phyloP scores from a whole-genome alignment of 2,113 vertebrate species.

The Callorhinus ursinus region DNA sequence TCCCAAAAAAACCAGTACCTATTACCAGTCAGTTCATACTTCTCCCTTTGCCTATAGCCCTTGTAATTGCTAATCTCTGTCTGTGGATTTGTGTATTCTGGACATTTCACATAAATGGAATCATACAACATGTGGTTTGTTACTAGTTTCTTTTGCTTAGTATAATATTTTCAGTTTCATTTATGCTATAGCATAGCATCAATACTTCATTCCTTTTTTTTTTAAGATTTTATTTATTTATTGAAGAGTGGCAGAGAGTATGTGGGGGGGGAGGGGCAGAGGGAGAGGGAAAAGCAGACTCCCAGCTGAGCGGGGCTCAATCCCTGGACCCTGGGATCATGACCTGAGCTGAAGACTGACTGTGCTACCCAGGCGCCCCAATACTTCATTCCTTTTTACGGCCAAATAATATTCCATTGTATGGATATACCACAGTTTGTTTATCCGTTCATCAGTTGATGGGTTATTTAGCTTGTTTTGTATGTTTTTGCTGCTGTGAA shows the following conservation, averaged over 20 bases:
- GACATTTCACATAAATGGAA: not conserved
- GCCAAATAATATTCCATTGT: not conserved
- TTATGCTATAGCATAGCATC: accelerated
- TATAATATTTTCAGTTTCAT: not conserved
- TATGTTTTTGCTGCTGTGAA: not conserved
- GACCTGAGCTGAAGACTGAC: not conserved
- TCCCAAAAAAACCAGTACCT: too few species aligned
- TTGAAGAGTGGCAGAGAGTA: not conserved
- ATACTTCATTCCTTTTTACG: not conserved
- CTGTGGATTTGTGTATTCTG: not conserved
- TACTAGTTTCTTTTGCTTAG: not conserved
- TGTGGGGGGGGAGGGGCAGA: not conserved
- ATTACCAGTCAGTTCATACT: accelerated
- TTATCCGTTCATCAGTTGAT: not conserved
- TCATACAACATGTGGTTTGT: not conserved
- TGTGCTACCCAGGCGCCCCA: not conserved
- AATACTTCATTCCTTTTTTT: not conserved
- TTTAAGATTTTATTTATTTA: not conserved
- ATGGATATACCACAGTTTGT: not conserved
- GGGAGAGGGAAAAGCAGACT: not conserved
- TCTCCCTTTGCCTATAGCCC: accelerated
- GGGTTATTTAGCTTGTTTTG: not conserved
- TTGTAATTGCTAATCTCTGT: not conserved
- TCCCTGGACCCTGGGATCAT: not conserved
- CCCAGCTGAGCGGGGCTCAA: not conserved